Evolutionary conservation across 1,140 invertebrate genomes (phyloP), one percentile per base, ranked within the genome.

Genomic region (honey bee (Apis mellifera)): DNA sequence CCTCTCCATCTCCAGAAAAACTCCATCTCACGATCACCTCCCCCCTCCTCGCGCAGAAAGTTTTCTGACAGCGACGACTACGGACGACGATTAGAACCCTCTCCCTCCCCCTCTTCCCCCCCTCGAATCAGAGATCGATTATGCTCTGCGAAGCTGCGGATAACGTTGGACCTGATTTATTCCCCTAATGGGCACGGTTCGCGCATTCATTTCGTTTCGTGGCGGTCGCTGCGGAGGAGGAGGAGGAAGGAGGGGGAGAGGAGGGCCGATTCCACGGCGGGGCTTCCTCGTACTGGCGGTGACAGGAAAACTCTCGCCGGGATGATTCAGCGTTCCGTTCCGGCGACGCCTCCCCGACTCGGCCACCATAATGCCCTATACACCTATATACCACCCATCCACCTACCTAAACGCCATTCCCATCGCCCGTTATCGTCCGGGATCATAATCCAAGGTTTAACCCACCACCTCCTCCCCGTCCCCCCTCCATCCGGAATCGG

Each of bases 141-240:
- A 92, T 93, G 90, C 90, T 91, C 26, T 32, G 32, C 32, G 32
- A 32, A 32, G 87, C 93, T 94, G 93, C 87, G 92, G 93, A 93
- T 94, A 94, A 94, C 93, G 90, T 93, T 91, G 83, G 90, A 5
- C 86, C 93, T 94, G 93, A 94, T 94, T 94, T 94, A 94, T 94
- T 94, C 91, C 92, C 93, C 91, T 94, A 94, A 94, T 94, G 93
- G 94, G 93, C 93, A 7, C 93, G 93, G 93, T 94, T 93, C 91
- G 94, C 91, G 92, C 92, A 94, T 94, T 94, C 93, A 94, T 94
- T 94, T 94, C 89, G 89, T 7, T 7, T 42, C 32, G 32, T 90
- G 84, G 90, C 89, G 88, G 32, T n/a, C n/a, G n/a, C n/a, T n/a
- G n/a, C n/a, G n/a, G n/a, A n/a, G 26, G 26, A 32, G 26, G 26